Evolutionary conservation across 2,797 vertebrate species (phyloP), one percentile per base, ranked within the genome.

Genomic region (Toxotes lorentzi): DNA sequence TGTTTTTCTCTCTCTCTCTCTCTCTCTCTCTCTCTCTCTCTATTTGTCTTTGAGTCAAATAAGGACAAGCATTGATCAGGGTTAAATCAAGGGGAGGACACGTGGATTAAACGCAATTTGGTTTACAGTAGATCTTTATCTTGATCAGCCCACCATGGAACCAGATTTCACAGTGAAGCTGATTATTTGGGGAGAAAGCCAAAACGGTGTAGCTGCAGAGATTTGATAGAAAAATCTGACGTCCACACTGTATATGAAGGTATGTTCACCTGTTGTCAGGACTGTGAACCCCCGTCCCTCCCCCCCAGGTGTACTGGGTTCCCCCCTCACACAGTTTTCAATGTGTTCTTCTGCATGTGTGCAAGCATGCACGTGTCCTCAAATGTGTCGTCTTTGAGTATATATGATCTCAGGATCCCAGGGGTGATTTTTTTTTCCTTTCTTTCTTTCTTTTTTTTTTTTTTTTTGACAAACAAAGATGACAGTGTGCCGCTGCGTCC

Each of bases 11-110:
- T 23, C 13, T 32, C 16, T 30, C 34, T 51, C 43, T 57, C 53
- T 57, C 7, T 57, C 61, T 53, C 6, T 0, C 40, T 14, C 32
- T 40, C 43, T n/a, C 17, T 21, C 19, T 24, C 34, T 56, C 30
- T 51, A 40, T 61, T 7, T 56, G 27, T 30, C 7, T 57, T 21
- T 32, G 56, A 67, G 85, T 92, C 81, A 87, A 70, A 73, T 47
- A 23, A 83, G 87, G 85, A 87, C 88, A 72, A 7, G 24, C 71
- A 88, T 87, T 54, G 79, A 93, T 88, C 67, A 3, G 34, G 58
- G 40, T 35, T 60, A 70, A 75, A 68, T 67, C 53, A 61, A 5
- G 32, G 54, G 7, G 32, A 47, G 47, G n/a, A 7, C 79, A 81
- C 5, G 38, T 12, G 40, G 68, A 16, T 68, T 30, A 0, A 58